Conservation (phyloP, 2,888 invertebrate species). For the Drosophila infuscata region DNA sequence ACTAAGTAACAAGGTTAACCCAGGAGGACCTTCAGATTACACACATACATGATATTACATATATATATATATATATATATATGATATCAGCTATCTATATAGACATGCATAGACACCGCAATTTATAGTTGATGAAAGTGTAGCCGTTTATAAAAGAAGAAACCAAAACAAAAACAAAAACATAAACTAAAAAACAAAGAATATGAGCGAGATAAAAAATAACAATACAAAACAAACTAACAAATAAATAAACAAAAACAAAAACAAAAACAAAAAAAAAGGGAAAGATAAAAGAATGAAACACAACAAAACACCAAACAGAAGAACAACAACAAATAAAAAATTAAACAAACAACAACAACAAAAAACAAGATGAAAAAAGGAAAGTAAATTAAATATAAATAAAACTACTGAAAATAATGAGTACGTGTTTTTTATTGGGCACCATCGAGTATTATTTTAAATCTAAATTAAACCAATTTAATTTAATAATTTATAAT, state of each 20-base stretch:
- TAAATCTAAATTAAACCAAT: neutral
- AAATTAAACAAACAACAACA: constrained; percentile 43
- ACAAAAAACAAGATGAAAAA: constrained; percentile 65
- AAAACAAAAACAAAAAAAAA: constrained; percentile 36
- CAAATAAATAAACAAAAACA: constrained; percentile 16
- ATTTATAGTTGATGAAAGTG: constrained; percentile 58
- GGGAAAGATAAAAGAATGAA: constrained; percentile 73
- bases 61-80: constrained; percentile 41
- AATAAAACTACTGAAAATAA: constrained; percentile 83
- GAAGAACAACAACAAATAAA: constrained; percentile 25
- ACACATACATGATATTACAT: constrained; percentile 24
- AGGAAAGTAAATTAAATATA: constrained; percentile 83
- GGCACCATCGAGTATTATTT: constrained; percentile 40
- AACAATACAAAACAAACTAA: constrained; percentile 39
- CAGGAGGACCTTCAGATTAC: constrained; percentile 25
- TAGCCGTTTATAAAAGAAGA: constrained; percentile 44
- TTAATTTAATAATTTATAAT: neutral
- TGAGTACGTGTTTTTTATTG: constrained; percentile 58
- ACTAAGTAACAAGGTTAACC: constrained; percentile 42
- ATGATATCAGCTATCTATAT: constrained; percentile 69
- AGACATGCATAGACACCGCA: constrained; percentile 64
- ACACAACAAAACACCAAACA: constrained; percentile 35
- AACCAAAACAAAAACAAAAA: constrained; percentile 6
- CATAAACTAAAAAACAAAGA: constrained; percentile 45
- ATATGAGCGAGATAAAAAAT: constrained; percentile 71